Conservation (phyloP, 1,140 invertebrate genomes). For the Drosophila ambigua region DNA sequence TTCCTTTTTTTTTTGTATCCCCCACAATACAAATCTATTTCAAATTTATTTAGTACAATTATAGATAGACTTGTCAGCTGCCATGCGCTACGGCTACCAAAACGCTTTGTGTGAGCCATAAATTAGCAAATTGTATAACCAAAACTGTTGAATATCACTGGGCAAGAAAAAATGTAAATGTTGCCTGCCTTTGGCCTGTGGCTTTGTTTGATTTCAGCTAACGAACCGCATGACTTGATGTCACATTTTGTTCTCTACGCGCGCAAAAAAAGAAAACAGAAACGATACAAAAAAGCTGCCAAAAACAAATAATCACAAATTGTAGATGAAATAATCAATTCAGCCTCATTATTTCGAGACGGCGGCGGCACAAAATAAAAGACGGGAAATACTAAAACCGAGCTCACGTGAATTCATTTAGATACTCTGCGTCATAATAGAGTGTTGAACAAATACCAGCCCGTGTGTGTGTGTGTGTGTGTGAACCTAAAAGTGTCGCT, state of each 20-base stretch:
- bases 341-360: constrained; percentile 57
- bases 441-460: constrained; percentile 26
- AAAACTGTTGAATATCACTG: constrained; percentile 19
- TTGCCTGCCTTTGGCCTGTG: constrained; percentile 18
- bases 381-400: constrained; percentile 8
- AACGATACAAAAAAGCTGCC: constrained; percentile 9
- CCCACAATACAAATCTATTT: too few species aligned
- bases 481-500: constrained; percentile 24
- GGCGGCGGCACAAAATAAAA: constrained; percentile 28
- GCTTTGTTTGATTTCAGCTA: constrained; percentile 61
- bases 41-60: constrained; percentile 7
- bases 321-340: constrained; percentile 54
- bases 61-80: constrained; percentile 32
- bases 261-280: constrained; percentile 2
- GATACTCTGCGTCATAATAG: constrained; percentile 59
- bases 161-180: constrained; percentile 36
- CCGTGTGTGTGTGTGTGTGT: too few species aligned
- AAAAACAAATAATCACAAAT: constrained; percentile 41
- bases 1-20: too few species aligned
- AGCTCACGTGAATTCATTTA: constrained; percentile 62
- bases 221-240: constrained; percentile 64
- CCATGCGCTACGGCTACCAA: constrained; percentile 6
- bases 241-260: constrained; percentile 52
- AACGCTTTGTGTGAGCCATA: constrained; percentile 45
- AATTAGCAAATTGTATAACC: constrained; percentile 47